A percentile compares a stretch with the other conserved stretches of the same genome.
These are phyloP conservation scores for Alfaro cultratus DNA, from an alignment of 2,797 vertebrate genomes.

Conservation along the genomic window DNA sequence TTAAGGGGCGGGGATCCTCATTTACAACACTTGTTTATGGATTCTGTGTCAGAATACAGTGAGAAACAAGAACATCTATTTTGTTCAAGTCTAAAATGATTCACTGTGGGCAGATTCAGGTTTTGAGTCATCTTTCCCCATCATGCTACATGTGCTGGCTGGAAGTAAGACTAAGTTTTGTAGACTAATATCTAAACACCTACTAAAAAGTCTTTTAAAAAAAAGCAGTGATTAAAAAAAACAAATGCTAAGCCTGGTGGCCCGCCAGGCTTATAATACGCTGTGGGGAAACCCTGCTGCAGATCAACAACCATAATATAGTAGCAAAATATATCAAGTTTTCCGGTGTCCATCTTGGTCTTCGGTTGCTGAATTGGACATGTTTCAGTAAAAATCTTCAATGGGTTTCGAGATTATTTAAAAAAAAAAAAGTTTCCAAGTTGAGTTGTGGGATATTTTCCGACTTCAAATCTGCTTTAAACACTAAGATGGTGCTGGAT, in stretches of 20 bases:
- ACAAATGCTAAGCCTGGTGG: too few relatives aligned
- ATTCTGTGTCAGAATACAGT: background rate
- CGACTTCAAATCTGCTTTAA: background rate
- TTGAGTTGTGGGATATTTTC: background rate
- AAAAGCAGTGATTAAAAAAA: too few relatives aligned
- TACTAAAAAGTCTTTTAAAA: too few relatives aligned
- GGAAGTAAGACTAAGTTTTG: background rate
- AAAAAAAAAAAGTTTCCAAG: background rate
- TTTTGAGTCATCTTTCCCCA: background rate
- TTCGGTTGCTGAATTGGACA: too few relatives aligned
- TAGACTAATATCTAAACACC: too few relatives aligned
- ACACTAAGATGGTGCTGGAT: background rate
- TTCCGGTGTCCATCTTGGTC: too few relatives aligned
- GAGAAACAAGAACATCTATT: background rate
- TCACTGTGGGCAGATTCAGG: background rate
- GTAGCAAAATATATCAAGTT: too few relatives aligned
- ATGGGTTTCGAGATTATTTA: background rate
- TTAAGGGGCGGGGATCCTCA: background rate
- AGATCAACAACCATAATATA: too few relatives aligned
- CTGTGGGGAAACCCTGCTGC: too few relatives aligned
- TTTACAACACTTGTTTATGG: background rate
- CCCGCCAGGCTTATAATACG: too few relatives aligned
- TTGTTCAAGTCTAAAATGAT: background rate
- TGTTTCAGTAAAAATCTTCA: background rate
- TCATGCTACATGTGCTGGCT: background rate